Evolutionary conservation across 2,113 vertebrate genomes (phyloP).

Genomic region (Chamaea fasciata): DNA sequence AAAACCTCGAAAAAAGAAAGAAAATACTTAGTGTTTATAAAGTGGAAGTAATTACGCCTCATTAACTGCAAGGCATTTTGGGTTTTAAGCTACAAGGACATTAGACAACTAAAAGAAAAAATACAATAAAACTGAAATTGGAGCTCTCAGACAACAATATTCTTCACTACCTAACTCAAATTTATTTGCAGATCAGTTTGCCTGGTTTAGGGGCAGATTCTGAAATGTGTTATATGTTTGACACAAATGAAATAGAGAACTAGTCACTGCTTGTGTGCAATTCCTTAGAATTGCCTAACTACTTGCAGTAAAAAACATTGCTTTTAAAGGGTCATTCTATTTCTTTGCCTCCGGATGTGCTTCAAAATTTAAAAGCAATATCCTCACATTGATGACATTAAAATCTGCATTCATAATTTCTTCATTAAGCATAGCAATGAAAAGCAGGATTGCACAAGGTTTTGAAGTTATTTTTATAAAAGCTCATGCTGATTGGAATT

Average conservation of each 20-base stretch:
- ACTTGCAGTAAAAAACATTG: neutral
- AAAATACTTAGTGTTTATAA: neutral
- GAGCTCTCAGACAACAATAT: neutral
- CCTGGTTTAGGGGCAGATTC: neutral
- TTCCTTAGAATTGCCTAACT: neutral
- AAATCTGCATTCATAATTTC: neutral
- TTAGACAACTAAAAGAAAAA: neutral
- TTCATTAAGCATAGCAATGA: neutral
- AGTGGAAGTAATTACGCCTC: neutral
- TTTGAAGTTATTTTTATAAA: neutral
- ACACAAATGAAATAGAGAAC: neutral
- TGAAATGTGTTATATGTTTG: neutral
- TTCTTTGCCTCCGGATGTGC: neutral
- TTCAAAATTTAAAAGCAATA: conserved; percentile 2
- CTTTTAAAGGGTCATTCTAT: neutral
- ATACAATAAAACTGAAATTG: neutral
- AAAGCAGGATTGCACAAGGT: neutral
- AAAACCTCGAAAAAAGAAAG: neutral
- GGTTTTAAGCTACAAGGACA: neutral
- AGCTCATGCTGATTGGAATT: neutral
- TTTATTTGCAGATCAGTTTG: neutral
- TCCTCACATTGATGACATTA: neutral
- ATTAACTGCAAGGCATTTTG: neutral
- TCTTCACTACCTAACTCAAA: neutral
- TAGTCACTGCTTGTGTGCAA: neutral